Evolutionary conservation across 2,888 invertebrate genomes (phyloP), one percentile per base, ranked within the genome.

Genomic region (Diabrotica balteata): DNA sequence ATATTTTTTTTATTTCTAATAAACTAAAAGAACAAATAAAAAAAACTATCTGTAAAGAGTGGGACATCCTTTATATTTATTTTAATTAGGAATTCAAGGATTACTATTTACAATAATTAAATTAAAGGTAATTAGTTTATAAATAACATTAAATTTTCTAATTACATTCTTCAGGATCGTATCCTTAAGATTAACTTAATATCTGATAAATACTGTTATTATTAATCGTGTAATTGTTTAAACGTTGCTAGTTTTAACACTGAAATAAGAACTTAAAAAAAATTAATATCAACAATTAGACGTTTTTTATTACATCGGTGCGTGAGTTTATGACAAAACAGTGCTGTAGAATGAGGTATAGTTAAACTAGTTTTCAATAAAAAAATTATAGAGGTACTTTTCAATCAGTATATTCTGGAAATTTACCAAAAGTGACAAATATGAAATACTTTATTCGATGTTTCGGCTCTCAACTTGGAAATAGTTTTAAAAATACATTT

Each of bases 91-190:
- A 53, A 32, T 53, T 62, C 62, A 62, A 62, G 62, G 62, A 46
- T 62, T 62, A 54, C 45, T 54, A 50, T 45, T 44, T 61, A 42
- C 60, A 61, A 52, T 52, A 53, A 62, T 62, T 62, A 47, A 62
- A 62, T 62, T 53, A 62, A 54, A 11, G 54, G 47, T 62, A 62
- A 62, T 62, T 62, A 62, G 47, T 59, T 46, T 53, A 62, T 61
- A 61, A 61, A 52, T 61, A 32, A 61, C 51, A 52, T 51, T 44
- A 51, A 8, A 44, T 61, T 62, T 62, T 62, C 52, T 54, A 62
- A 62, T 62, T 62, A 47, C 54, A 32, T 11, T 54, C 45, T 42
- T 62, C 43, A 46, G 32, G 10, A 54, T 54, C 8, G 62, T 54
- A 62, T 62, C 62, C 62, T 62, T 62, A 46, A 52, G 45, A 53